Conservation (phyloP, 2,113 vertebrate species). For the Gulo gulo region DNA sequence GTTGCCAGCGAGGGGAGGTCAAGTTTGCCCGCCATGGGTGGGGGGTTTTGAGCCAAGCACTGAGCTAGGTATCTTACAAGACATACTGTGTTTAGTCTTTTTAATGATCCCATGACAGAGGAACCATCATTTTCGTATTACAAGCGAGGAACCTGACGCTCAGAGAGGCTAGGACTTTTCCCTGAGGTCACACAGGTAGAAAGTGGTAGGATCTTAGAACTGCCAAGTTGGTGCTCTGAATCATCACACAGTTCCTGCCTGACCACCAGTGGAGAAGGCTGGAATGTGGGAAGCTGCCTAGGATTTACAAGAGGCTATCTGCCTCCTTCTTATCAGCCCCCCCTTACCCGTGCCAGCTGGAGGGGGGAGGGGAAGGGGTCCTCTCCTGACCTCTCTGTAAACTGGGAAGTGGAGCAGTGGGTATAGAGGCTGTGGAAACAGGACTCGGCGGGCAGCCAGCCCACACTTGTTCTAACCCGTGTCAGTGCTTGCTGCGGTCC, state of each 20-base stretch:
- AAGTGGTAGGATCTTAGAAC: neutral
- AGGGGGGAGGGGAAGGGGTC: neutral
- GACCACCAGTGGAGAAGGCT: neutral
- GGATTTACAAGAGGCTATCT: neutral
- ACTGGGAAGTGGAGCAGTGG: conserved; percentile 29
- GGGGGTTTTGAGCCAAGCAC: neutral
- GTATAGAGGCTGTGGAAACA: conserved; percentile 43
- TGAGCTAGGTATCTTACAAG: neutral
- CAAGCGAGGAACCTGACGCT: neutral
- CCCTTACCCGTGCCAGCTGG: neutral
- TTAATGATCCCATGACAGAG: neutral
- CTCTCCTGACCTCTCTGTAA: conserved; percentile 53
- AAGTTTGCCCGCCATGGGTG: neutral
- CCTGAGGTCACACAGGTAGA: neutral
- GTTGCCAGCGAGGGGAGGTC: neutral
- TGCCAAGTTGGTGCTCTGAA: neutral
- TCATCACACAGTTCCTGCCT: neutral
- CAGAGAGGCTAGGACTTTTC: neutral
- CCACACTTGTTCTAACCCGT: conserved; percentile 35
- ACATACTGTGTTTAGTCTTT: neutral
- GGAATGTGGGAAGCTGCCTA: neutral
- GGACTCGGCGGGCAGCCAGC: neutral
- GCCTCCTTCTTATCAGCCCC: neutral
- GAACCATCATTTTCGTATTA: neutral
- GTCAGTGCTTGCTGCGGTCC: neutral